phyloP scores from a whole-genome alignment of 2,797 vertebrate genomes.

The Sebastolobus altivelis region DNA sequence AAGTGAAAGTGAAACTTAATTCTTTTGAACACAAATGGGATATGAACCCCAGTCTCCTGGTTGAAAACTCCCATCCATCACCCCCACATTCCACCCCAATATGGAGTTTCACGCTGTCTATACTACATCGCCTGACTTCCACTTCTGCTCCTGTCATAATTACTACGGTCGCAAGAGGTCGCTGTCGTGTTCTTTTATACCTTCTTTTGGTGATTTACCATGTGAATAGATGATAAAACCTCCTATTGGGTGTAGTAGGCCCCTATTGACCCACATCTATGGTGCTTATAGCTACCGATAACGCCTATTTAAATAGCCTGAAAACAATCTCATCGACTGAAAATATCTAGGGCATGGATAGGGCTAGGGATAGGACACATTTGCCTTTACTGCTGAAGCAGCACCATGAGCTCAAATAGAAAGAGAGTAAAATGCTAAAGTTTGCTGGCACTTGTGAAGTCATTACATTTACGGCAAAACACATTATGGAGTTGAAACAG shows the following conservation, averaged over 20 bases:
- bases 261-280: not conserved
- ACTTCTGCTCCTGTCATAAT: too few relatives aligned
- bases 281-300: not conserved
- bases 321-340: not conserved
- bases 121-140: too few relatives aligned
- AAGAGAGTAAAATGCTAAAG: not conserved
- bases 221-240: not conserved
- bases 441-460: not conserved
- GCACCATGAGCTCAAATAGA: not conserved
- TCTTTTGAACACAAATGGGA: not conserved
- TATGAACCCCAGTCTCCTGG: not conserved
- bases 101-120: too few relatives aligned
- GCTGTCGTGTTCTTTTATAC: not conserved
- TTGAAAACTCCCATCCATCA: too few relatives aligned
- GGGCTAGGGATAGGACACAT: not conserved
- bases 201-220: not conserved
- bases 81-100: too few relatives aligned
- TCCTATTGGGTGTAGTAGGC: not conserved
- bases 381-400: not conserved
- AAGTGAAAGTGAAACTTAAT: not conserved
- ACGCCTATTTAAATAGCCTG: not conserved
- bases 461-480: slow-evolving; percentile 14
- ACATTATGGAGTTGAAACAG: not conserved
- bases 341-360: not conserved
- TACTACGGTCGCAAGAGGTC: not conserved